Percentiles rank a stretch among this genome's conserved stretches.
phyloP scores from a whole-genome alignment of 1,140 invertebrate genomes.

The Temnothorax longispinosus region DNA sequence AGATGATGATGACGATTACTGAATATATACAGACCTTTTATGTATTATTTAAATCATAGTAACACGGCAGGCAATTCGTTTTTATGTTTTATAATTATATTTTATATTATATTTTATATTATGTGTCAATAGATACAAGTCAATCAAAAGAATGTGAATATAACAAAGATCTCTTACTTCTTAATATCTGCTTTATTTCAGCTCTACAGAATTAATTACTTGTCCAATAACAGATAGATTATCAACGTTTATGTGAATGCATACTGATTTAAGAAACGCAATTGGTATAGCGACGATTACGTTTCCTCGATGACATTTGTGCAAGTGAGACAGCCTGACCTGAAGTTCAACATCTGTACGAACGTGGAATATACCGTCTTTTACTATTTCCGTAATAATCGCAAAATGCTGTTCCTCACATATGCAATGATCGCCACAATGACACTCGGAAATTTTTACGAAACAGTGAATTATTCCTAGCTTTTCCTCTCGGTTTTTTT shows the following conservation, averaged over 20 bases:
- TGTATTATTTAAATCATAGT: no score
- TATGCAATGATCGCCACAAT: background rate
- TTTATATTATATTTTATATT: no score
- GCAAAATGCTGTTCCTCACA: background rate
- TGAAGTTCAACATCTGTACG: background rate
- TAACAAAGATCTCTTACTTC: background rate
- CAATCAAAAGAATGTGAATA: no score
- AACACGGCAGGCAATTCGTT: no score
- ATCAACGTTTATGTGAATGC: background rate
- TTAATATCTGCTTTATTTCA: background rate
- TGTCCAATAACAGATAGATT: background rate
- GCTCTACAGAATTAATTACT: background rate
- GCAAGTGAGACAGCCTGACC: background rate
- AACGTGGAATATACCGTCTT: background rate
- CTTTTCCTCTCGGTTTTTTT: background rate
- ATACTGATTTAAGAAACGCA: background rate
- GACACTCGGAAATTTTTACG: background rate
- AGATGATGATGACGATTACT: no score
- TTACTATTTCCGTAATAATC: background rate
- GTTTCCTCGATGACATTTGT: background rate
- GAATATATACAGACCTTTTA: no score
- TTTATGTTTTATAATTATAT: no score
- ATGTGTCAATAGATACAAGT: no score
- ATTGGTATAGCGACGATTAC: background rate
- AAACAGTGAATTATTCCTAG: background rate